Conservation (phyloP, 2,888 invertebrate species). For the Proisotoma minuta region DNA sequence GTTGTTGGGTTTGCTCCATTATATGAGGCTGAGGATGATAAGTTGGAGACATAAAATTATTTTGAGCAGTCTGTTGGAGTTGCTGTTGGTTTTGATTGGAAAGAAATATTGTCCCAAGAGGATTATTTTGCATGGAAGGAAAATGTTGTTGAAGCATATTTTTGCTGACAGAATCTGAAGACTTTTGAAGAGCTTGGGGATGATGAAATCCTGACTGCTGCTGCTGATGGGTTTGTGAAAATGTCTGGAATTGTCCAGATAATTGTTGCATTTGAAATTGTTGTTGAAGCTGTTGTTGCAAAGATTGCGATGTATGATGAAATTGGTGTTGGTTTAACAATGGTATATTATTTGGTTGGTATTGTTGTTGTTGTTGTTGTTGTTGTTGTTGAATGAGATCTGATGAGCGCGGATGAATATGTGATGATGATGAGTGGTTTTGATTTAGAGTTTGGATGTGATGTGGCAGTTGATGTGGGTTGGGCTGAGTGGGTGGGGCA, state of each 20-base stretch:
- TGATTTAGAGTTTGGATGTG: neutral
- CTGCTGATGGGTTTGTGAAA: too few species aligned
- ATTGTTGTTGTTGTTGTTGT: slow-evolving; percentile 8
- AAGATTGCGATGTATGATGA: too few species aligned
- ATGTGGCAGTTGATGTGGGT: neutral
- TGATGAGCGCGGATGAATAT: neutral
- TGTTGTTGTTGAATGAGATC: slow-evolving; percentile 11
- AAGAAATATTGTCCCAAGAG: too few species aligned
- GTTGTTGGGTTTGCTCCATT: neutral
- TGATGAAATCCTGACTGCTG: neutral
- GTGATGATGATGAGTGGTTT: neutral
- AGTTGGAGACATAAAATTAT: too few species aligned
- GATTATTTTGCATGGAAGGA: neutral
- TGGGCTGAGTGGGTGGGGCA: neutral
- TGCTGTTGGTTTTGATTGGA: neutral
- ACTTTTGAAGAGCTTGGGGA: neutral
- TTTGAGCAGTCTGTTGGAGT: slow-evolving; percentile 7
- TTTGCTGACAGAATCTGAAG: neutral
- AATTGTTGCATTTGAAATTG: neutral
- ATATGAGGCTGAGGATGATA: too few species aligned
- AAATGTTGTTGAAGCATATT: neutral
- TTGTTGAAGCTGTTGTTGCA: too few species aligned
- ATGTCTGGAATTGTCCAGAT: neutral
- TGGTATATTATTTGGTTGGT: neutral
- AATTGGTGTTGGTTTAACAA: neutral